phyloP scores from a whole-genome alignment of 1,140 invertebrate species.

The Luehdorfia chinensis region DNA sequence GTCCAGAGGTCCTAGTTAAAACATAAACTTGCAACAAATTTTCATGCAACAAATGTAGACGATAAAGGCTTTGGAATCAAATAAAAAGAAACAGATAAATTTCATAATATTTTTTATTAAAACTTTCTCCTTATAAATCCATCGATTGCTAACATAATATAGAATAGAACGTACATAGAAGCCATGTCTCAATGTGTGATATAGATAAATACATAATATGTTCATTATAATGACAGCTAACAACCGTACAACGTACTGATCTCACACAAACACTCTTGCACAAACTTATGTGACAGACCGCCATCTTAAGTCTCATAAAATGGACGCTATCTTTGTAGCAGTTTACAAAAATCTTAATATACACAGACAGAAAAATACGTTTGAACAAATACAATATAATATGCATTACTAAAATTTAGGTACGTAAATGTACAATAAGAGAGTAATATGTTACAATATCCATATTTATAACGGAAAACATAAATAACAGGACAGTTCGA shows the following conservation, averaged over 20 bases:
- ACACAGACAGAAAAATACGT: background rate
- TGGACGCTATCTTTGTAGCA: background rate
- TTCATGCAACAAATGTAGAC: too few relatives aligned
- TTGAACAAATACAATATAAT: background rate
- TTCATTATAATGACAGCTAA: constrained; percentile 34
- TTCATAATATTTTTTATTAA: constrained; percentile 66
- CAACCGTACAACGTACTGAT: constrained; percentile 23
- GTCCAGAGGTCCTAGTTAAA: too few relatives aligned
- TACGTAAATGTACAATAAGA: background rate
- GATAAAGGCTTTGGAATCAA: too few relatives aligned
- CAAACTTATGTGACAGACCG: constrained; percentile 30
- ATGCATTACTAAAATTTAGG: too few relatives aligned
- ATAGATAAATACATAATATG: constrained; percentile 56
- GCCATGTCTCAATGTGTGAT: constrained; percentile 57
- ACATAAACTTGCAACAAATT: too few relatives aligned
- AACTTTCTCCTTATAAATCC: constrained; percentile 71
- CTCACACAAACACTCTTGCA: constrained; percentile 19
- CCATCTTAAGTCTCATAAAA: constrained; percentile 29
- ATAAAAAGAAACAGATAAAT: too few relatives aligned
- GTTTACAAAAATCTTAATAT: background rate
- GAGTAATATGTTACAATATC: background rate
- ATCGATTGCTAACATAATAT: constrained; percentile 69
- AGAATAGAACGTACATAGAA: constrained; percentile 67
- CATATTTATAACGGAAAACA: background rate
- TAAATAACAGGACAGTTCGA: constrained; percentile 3